phyloP scores from a whole-genome alignment of 2,888 invertebrate species.

The Yponomeuta sedellus region DNA sequence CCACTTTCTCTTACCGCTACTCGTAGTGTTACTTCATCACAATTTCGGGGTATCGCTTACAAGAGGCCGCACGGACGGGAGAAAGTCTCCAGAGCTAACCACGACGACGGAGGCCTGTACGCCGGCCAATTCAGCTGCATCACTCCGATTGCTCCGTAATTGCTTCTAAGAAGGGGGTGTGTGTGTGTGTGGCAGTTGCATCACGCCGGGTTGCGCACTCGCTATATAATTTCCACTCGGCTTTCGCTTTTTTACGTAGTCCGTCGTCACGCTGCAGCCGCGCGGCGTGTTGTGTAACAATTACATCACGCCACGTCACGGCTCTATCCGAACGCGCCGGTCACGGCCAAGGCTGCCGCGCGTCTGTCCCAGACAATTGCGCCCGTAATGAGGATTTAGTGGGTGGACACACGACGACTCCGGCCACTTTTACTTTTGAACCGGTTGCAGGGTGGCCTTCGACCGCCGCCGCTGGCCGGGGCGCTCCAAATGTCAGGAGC shows the following conservation, averaged over 20 bases:
- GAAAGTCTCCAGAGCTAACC: neutral
- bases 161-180: conserved; percentile 31
- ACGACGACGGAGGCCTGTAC: conserved; percentile 19
- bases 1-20: neutral
- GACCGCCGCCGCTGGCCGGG: conserved; percentile 31
- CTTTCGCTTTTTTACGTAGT: conserved; percentile 64
- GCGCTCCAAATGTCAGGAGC: conserved; percentile 30
- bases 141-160: conserved; percentile 26
- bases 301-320: conserved; percentile 70
- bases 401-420: conserved; percentile 62
- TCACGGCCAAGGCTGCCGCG: conserved; percentile 72
- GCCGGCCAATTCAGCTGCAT: neutral
- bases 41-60: neutral
- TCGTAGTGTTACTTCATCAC: neutral
- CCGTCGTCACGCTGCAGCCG: conserved; percentile 25
- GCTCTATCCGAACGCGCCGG: conserved; percentile 54
- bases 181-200: conserved; percentile 12
- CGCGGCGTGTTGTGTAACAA: conserved; percentile 41
- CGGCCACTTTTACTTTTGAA: conserved; percentile 71
- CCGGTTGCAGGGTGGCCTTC: conserved; percentile 60
- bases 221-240: conserved; percentile 46
- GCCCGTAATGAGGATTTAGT: conserved; percentile 70
- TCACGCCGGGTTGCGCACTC: conserved; percentile 21
- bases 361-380: conserved; percentile 63
- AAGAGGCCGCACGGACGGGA: neutral